These are phyloP conservation scores for Zonotrichia leucophrys DNA, from an alignment of 2,113 vertebrate genomes.

Conservation along the genomic window DNA sequence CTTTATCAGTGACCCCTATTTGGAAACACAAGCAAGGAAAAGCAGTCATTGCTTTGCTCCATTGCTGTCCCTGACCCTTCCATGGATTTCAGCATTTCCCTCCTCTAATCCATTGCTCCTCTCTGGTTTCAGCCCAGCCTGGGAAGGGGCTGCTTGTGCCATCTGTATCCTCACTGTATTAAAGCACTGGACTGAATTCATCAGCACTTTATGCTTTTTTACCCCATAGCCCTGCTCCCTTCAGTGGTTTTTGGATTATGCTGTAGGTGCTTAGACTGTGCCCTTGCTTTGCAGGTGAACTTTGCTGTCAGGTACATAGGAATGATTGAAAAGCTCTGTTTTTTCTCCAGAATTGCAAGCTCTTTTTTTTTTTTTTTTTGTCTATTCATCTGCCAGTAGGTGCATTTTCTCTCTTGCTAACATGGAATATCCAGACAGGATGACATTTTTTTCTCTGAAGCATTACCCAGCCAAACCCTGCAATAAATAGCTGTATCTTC, in stretches of 20 bases:
- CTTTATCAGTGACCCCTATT: not conserved
- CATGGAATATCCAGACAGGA: slow-evolving; percentile 15
- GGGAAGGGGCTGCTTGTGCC: not conserved
- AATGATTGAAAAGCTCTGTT: slow-evolving; percentile 41
- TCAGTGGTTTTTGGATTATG: slow-evolving; percentile 43
- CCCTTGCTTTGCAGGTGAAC: slow-evolving; percentile 11
- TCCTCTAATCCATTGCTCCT: not conserved
- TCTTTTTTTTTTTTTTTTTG: not conserved
- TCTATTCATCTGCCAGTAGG: slow-evolving; percentile 22
- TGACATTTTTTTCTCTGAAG: slow-evolving; percentile 38
- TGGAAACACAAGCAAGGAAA: not conserved
- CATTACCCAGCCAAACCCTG: slow-evolving; percentile 30
- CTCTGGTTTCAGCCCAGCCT: not conserved
- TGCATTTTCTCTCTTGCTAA: slow-evolving; percentile 44
- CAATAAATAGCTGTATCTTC: slow-evolving; percentile 36
- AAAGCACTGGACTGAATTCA: slow-evolving; percentile 14
- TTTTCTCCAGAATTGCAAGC: not conserved
- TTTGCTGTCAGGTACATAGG: slow-evolving; percentile 19
- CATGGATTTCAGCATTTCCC: not conserved
- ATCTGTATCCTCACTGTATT: not conserved
- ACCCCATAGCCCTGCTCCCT: not conserved
- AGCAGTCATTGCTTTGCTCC: not conserved
- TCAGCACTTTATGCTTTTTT: slow-evolving; percentile 5
- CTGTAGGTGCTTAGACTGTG: slow-evolving; percentile 24
- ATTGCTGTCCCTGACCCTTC: not conserved